phyloP scores from a whole-genome alignment of 2,888 invertebrate genomes.

The Lithophane ornitopus region DNA sequence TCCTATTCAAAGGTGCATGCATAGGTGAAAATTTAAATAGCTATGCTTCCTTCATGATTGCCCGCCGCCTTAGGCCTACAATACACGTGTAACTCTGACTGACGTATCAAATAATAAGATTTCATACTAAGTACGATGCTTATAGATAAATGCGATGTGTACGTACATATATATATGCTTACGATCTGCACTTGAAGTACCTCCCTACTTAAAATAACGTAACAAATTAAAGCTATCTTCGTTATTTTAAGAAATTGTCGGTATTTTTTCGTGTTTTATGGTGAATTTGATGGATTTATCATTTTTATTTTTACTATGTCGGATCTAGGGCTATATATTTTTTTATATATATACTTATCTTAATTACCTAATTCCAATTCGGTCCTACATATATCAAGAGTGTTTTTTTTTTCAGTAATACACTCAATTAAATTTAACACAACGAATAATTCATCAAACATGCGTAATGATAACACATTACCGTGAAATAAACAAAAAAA shows the following conservation, averaged over 20 bases:
- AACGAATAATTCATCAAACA: background rate
- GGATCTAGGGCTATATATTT: background rate
- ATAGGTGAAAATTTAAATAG: conserved; percentile 2
- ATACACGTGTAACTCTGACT: conserved; percentile 29
- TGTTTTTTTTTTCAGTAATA: background rate
- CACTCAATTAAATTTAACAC: background rate
- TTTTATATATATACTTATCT: no score
- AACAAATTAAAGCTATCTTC: background rate
- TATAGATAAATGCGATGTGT: conserved; percentile 8
- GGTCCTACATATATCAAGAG: no score
- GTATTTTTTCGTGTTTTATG: background rate
- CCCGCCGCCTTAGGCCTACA: conserved; percentile 27
- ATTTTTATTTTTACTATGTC: background rate
- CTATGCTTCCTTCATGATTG: background rate
- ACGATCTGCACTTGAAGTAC: conserved; percentile 7
- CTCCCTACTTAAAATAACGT: conserved; percentile 1
- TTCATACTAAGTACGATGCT: background rate
- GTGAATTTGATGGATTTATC: background rate
- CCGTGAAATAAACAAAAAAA: no score
- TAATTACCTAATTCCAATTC: background rate
- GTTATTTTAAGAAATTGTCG: background rate
- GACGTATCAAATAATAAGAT: conserved; percentile 26
- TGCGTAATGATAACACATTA: background rate
- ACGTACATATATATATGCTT: conserved; percentile 1
- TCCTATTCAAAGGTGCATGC: background rate